Conservation (phyloP, 2,113 vertebrate species). For the Dissostichus mawsoni region DNA sequence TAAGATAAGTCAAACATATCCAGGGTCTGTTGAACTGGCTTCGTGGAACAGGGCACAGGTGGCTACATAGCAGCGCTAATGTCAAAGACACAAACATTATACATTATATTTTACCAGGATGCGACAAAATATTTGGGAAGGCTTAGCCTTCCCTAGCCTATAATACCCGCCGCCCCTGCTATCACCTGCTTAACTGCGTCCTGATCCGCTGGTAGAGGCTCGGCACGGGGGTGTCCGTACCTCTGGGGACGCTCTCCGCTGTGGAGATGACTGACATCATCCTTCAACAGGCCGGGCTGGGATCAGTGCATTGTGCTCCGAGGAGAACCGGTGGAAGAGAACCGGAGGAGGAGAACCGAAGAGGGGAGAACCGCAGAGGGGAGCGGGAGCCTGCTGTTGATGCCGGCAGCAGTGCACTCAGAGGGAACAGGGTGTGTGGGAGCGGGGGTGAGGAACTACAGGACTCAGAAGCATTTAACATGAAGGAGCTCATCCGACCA, state of each 20-base stretch:
- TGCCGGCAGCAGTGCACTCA: neutral
- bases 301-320: constrained; percentile 47
- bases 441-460: neutral
- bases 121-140: too few relatives aligned
- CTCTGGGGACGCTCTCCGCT: constrained; percentile 55
- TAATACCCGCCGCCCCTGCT: too few relatives aligned
- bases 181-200: constrained; percentile 60
- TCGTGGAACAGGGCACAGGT: too few relatives aligned
- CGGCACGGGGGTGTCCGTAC: constrained; percentile 28
- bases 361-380: neutral
- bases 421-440: too few relatives aligned
- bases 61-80: too few relatives aligned
- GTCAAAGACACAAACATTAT: too few relatives aligned
- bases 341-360: neutral
- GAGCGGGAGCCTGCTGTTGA: neutral
- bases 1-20: too few relatives aligned
- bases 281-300: neutral
- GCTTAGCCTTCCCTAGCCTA: too few relatives aligned
- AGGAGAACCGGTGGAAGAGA: neutral
- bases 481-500: neutral
- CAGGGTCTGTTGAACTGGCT: too few relatives aligned
- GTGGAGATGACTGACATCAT: constrained; percentile 70
- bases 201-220: constrained; percentile 56
- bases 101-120: too few relatives aligned
- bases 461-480: neutral